Base-by-base conservation (phyloP, 2,797 vertebrate genomes). In the Phylloscopus collybita region DNA sequence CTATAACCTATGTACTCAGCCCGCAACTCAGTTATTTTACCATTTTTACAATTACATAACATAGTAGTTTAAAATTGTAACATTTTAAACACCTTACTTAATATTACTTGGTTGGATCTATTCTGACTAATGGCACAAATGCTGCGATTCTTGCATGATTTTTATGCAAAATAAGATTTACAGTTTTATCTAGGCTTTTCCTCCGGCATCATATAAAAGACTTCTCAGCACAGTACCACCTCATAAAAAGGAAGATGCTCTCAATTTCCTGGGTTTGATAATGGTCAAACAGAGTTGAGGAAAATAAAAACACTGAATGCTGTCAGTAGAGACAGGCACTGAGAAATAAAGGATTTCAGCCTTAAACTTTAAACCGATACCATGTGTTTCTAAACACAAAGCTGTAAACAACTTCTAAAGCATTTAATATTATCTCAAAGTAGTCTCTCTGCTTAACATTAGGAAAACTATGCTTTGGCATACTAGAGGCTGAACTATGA, bases 111-210 rank as follows among this genome's bases (percentile, higher is more conserved):
- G 17, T 70, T 89, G 56, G 42, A 76, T 89, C 84, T 92, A 82
- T 82, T 86, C 81, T 84, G 49, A 80, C 16, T 69, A 69, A 65
- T 93, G 73, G 80, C 61, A 88, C 32, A 93, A 53, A 65, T 1
- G 4, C 40, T 74, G 40, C 27, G 67, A 70, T 15, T 29, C 50
- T 59, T 65, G 30, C 50, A 81, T 11, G 12, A 26, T 30, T 88
- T 93, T 89, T 84, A 80, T 13, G 36, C 54, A 89, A 97, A 96
- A 67, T 16, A 53, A 93, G 75, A 86, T 86, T 85, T 25, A 86
- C 51, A 83, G 23, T 62, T 80, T 47, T 26, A 80, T 16, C 53
- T 57, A 56, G 27, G 12, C 50, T 97, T 97, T 88, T 91, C 45
- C 36, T 92, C 49, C 67, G 79, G 13, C 61, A 42, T 64, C 60